Evolutionary conservation across 1,140 invertebrate genomes (phyloP).

Genomic region (Drosophila neocordata): DNA sequence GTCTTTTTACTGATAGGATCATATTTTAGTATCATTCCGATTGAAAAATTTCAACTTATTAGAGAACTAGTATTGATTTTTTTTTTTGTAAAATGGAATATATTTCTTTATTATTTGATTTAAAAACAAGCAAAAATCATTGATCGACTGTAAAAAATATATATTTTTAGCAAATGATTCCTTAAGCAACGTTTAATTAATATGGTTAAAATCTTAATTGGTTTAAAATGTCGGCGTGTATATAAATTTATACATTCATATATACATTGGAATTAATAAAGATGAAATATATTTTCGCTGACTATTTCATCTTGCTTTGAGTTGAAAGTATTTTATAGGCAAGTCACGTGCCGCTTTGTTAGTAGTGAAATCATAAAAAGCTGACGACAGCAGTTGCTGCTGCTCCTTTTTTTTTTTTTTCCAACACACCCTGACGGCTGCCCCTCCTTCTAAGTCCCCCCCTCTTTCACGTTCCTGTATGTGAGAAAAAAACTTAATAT

Average conservation of each 20-base stretch:
- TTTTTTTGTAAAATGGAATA: too few species aligned
- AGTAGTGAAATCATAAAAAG: conserved; percentile 12
- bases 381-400: conserved; percentile 7
- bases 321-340: neutral
- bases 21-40: too few species aligned
- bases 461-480: neutral
- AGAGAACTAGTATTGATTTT: too few species aligned
- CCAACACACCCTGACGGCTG: neutral
- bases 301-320: neutral
- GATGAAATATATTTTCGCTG: conserved; percentile 3
- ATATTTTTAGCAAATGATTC: neutral
- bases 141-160: too few species aligned
- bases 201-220: neutral
- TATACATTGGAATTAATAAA: conserved; percentile 1
- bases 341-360: conserved; percentile 6
- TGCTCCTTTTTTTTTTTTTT: neutral
- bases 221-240: neutral
- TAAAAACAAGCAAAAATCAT: too few species aligned
- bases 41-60: too few species aligned
- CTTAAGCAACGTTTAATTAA: neutral
- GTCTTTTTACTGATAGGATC: too few species aligned
- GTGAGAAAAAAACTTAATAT: conserved; percentile 1
- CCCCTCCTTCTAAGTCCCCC: too few species aligned
- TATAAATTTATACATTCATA: neutral
- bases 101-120: too few species aligned